Base-by-base conservation (phyloP, 2,888 invertebrate genomes). In the Lymantria monacha region DNA sequence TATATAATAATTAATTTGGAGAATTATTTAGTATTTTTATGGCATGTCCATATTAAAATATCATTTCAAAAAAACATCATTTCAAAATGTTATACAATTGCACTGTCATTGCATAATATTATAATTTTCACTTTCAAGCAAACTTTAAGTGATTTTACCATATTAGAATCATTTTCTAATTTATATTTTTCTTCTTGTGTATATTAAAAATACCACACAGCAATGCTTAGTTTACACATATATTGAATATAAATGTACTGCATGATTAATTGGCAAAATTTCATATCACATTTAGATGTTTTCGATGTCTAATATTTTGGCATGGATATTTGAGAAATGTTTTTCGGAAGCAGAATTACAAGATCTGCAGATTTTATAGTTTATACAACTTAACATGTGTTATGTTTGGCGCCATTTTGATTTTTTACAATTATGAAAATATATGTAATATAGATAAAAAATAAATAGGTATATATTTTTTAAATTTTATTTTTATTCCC, bases 191-290 rank as follows among this genome's bases (percentile, higher is more conserved):
- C 33, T 33, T 33, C 10, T 33, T 33, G 10, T 33, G 33, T 33
- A 33, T 22, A 22, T 9, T 30, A 30, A 9, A 44, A 30, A 47
- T 36, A 1, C 48, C 59, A 45, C 31, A 49, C 46, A 52, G 55
- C 40, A 57, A 61, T 53, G 57, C 67, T 61, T 53, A 10, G 53
- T 57, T 54, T 48, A 48, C 48, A 49, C 46, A 46, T 57, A 47
- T 51, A 51, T 57, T 59, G n/a, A 53, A 53, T 55, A 44, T 57
- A 36, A 57, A 64, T 55, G 57, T 54, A 47, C 51, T 49, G 66
- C 66, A 66, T 67, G 68, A 58, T 51, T 53, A 55, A 60, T 9
- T 14, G 41, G 9, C 59, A 53, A 42, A 47, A 53, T 55, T 53
- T 54, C 49, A 54, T 55, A 52, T 56, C 59, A 69, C 58, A 52